Evolutionary conservation across 1,140 invertebrate genomes (phyloP), one percentile per base, ranked within the genome.

Genomic region (Solen grandis): DNA sequence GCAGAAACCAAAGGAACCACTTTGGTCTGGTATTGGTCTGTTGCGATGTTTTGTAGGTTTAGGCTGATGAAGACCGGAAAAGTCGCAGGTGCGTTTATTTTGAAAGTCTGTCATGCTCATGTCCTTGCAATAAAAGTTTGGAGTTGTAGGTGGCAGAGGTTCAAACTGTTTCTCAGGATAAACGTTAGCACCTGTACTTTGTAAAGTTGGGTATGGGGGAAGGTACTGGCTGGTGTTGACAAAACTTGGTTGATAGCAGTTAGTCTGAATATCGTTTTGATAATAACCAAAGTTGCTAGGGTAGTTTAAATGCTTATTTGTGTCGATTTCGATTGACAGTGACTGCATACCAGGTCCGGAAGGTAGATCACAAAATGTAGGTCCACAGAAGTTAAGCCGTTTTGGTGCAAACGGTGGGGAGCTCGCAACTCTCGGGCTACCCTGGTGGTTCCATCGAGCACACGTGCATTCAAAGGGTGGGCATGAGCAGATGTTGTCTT

Each of bases 401-500:
- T 75, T 75, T 19, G 72, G 38, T 2, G 70, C 41, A 25, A 79
- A 57, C 14, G 62, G 82, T 38, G 65, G 77, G 3, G 70, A 62
- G 57, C 66, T 81, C 22, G 81, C 83, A 50, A 79, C 59, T 25
- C 54, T 69, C 22, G 79, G 72, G 41, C 70, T 72, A 29, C 36
- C 60, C 27, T 85, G 72, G 14, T 74, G 66, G 52, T 66, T 50
- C 66, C 82, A 73, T 19, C 72, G 60, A 25, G 89, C 74, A 77
- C 91, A 92, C 0, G 87, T 87, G 55, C 91, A 92, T 81, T 92
- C 91, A 74, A 92, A 92, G 0, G 91, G 91, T n/a, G 91, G 90
- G 82, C 91, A 92, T 16, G 91, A 92, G 84, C 91, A 92, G 36
- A 90, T 81, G 16, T 88, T 88, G 29, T 92, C 90, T 36, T 86